Conservation (phyloP, 1,140 invertebrate species). For the Drosophila parvula region DNA sequence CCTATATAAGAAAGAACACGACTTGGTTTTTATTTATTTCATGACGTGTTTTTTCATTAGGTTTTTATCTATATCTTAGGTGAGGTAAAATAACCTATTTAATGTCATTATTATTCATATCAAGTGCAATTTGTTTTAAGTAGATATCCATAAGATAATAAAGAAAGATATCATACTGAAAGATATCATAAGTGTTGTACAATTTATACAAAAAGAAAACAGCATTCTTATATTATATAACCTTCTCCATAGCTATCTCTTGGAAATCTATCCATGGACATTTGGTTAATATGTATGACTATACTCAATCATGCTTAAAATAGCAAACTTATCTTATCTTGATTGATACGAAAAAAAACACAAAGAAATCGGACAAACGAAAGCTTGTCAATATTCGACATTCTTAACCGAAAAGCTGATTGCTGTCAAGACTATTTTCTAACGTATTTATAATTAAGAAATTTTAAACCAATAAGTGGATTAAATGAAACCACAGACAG, state of each 20-base stretch:
- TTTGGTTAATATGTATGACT: not conserved
- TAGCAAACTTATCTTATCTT: slow-evolving; percentile 28
- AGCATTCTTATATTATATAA: not conserved
- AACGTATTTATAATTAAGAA: slow-evolving; percentile 30
- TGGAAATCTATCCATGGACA: not conserved
- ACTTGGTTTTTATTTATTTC: too few species aligned
- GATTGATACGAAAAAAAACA: slow-evolving; percentile 10
- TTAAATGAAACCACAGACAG: slow-evolving; percentile 26
- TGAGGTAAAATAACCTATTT: too few species aligned
- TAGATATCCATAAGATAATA: not conserved
- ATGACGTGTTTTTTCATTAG: not conserved
- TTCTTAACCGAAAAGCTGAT: slow-evolving; percentile 3
- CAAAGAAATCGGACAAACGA: slow-evolving; percentile 1
- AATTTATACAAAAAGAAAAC: not conserved
- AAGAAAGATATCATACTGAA: not conserved
- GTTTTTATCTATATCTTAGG: not conserved
- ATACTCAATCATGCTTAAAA: not conserved
- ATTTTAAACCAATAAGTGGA: slow-evolving; percentile 39
- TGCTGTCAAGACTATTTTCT: slow-evolving; percentile 3
- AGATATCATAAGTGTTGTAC: not conserved
- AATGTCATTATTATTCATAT: not conserved
- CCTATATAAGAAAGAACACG: too few species aligned
- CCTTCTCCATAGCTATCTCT: not conserved
- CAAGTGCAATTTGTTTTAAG: not conserved
- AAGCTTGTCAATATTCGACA: not conserved